A percentile compares a stretch with the other conserved stretches of the same genome.
Conservation (phyloP, 2,888 invertebrate species). For the Cataglyphis albicans region DNA sequence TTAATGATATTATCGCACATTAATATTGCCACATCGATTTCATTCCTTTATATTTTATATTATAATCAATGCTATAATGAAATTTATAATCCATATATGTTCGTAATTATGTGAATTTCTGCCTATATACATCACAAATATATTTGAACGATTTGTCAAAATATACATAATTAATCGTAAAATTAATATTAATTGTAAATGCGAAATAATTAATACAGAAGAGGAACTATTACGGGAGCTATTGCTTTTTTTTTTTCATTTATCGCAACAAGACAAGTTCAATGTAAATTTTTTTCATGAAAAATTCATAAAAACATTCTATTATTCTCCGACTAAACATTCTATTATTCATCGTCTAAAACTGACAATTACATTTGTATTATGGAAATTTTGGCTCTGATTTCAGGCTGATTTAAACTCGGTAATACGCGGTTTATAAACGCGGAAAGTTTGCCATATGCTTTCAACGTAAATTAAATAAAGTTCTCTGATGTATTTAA, state of each 20-base stretch:
- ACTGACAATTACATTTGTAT: constrained; percentile 8
- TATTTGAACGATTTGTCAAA: neutral
- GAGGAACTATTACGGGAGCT: neutral
- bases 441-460: neutral
- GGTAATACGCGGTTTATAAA: neutral
- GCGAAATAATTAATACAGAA: constrained; percentile 9
- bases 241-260: neutral
- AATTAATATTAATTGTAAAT: neutral
- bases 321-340: neutral
- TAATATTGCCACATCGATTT: neutral
- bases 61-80: neutral
- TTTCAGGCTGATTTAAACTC: neutral
- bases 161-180: neutral
- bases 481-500: neutral
- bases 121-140: neutral
- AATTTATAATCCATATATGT: neutral
- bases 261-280: neutral
- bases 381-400: neutral
- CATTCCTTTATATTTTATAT: too few species aligned
- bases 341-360: neutral
- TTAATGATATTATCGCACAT: neutral
- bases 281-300: neutral
- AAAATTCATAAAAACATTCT: constrained; percentile 9
- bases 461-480: neutral
- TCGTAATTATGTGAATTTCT: neutral